phyloP scores from a whole-genome alignment of 1,140 invertebrate species.

The Pachypeltis micranthus region DNA sequence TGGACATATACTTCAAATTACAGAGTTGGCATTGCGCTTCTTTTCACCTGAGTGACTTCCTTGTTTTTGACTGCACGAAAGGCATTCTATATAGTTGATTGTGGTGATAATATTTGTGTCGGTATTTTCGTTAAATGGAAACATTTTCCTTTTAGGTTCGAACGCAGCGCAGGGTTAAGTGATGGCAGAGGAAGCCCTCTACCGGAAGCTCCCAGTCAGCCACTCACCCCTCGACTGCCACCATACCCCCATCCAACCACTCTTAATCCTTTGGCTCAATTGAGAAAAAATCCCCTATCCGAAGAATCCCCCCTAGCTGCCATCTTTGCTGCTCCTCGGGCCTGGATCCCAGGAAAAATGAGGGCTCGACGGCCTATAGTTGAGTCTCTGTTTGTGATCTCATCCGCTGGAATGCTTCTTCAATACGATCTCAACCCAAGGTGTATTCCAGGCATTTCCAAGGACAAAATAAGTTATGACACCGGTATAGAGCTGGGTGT shows the following conservation, averaged over 20 bases:
- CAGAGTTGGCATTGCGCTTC: no score
- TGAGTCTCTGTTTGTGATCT: conserved; percentile 82
- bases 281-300: conserved; percentile 38
- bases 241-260: conserved; percentile 76
- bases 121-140: no score
- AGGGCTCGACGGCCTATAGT: conserved; percentile 29
- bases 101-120: no score
- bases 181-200: conserved; percentile 62
- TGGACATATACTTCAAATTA: no score
- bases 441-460: conserved; percentile 56
- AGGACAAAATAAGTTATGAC: conserved; percentile 83
- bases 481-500: conserved; percentile 77
- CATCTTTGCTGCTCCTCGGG: conserved; percentile 60
- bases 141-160: no score
- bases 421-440: conserved; percentile 84
- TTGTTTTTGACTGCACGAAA: no score
- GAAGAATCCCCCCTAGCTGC: conserved; percentile 43
- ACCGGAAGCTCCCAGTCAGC: conserved; percentile 47
- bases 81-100: no score
- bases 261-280: conserved; percentile 67
- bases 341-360: conserved; percentile 48
- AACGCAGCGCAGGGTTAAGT: conserved; percentile 83
- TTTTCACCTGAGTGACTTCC: no score
- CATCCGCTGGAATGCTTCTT: conserved; percentile 72
- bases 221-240: conserved; percentile 75